Conservation (phyloP, 2,888 invertebrate genomes). For the Hedychridium roseum region DNA sequence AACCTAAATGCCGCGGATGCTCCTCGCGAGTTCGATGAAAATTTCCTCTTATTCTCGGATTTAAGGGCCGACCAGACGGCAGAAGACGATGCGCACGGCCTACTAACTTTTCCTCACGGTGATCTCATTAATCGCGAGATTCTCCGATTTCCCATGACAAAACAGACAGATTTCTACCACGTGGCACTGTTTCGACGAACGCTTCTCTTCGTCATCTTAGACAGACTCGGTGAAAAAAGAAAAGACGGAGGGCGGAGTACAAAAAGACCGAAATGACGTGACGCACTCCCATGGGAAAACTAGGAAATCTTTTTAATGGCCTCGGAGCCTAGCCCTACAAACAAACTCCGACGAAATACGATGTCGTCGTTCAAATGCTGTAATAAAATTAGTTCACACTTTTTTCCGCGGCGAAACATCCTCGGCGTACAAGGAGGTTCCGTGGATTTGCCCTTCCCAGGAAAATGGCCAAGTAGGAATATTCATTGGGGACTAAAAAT, state of each 20-base stretch:
- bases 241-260: neutral
- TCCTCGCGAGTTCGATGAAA: neutral
- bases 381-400: no score
- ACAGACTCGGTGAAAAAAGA: conserved; percentile 25
- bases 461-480: no score
- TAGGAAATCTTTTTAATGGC: conserved; percentile 19
- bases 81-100: neutral
- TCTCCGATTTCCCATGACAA: conserved; percentile 32
- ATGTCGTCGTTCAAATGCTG: no score
- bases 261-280: conserved; percentile 2
- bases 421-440: no score
- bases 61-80: neutral
- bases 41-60: neutral
- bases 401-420: no score
- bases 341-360: no score
- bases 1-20: conserved; percentile 17
- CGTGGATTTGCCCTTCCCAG: no score
- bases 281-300: conserved; percentile 27
- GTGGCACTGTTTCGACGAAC: conserved; percentile 35
- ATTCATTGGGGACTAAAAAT: no score
- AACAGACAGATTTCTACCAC: conserved; percentile 26
- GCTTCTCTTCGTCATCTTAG: conserved; percentile 5
- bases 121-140: no score
- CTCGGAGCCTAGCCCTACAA: no score
- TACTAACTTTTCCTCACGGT: no score